phyloP scores from a whole-genome alignment of 2,888 invertebrate species.

The Tortricodes alternella region DNA sequence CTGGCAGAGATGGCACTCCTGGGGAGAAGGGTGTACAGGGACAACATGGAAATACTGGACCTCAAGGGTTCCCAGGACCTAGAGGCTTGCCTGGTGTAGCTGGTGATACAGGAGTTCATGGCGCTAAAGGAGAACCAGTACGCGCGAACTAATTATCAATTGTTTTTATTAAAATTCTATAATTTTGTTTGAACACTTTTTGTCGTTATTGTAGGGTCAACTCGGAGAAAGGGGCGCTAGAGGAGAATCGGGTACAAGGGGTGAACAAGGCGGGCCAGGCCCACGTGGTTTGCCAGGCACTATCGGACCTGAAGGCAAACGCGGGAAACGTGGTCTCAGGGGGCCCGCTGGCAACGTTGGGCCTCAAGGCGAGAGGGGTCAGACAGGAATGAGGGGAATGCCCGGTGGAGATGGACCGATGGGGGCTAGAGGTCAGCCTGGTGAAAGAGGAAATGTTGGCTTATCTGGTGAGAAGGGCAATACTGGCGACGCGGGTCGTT shows the following conservation, averaged over 20 bases:
- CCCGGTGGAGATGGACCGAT: constrained; percentile 90
- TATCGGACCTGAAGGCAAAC: constrained; percentile 90
- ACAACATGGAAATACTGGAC: constrained; percentile 86
- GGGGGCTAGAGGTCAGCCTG: constrained; percentile 89
- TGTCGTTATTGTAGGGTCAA: constrained; percentile 84
- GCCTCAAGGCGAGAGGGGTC: constrained; percentile 88
- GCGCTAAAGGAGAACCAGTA: constrained; percentile 89
- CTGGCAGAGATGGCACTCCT: constrained; percentile 91
- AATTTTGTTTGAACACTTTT: background rate
- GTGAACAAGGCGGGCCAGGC: constrained; percentile 88
- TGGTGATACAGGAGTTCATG: constrained; percentile 88
- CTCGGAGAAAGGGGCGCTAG: constrained; percentile 91
- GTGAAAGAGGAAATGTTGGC: constrained; percentile 85
- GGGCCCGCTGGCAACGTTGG: constrained; percentile 90
- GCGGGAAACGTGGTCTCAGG: constrained; percentile 89
- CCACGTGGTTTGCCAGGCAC: constrained; percentile 89
- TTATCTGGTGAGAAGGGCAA: constrained; percentile 83
- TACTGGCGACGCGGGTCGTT: constrained; percentile 83
- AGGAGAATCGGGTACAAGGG: constrained; percentile 90
- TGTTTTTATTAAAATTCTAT: background rate
- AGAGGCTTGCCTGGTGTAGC: constrained; percentile 89
- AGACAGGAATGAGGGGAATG: constrained; percentile 85
- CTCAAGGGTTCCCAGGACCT: constrained; percentile 92
- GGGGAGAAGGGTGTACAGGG: constrained; percentile 92
- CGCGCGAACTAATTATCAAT: constrained; percentile 38